Base-by-base conservation (phyloP, 1,140 invertebrate species). In the Lepidurus packardi region DNA sequence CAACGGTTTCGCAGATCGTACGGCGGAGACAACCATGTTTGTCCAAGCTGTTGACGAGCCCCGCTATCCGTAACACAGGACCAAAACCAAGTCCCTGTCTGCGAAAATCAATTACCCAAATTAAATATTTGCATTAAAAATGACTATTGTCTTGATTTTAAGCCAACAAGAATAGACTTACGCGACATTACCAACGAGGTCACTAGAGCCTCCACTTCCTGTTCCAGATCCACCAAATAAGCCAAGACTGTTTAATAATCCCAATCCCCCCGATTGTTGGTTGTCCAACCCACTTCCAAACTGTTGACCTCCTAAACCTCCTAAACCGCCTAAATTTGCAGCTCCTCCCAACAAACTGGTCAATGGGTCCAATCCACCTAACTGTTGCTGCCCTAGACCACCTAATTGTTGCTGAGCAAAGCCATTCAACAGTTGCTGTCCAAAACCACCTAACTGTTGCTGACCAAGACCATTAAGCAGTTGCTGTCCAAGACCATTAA, bases 61-160 rank as follows among this genome's bases (percentile, higher is more conserved):
- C 53, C 53, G 13, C 53, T 7, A 65, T 65, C 6, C 53, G 53
- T 21, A 65, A 65, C 0, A 65, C 53, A 65, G 53, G 53, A n/a
- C 53, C 53, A 65, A 65, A 65, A 65, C 53, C 53, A 7, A 65
- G 53, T 7, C 53, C 53, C 53, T 65, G 53, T n/a, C 53, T 65
- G 13, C 8, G 53, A 34, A 34, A 34, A 34, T 34, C 53, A 7
- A 7, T 1, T 21, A 65, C 53, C 1, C 8, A 65, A 65, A 16
- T 9, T 5, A 65, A 65, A 21, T 7, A 65, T 3, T 34, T 34
- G 34, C 3, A 34, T 34, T 34, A 34, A 34, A 34, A 25, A 25
- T 25, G 25, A 25, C 1, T 25, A 25, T 25, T 1, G 34, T 34
- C 3, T 34, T 4, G 34, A 34, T 34, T 34, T 34, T 34, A 34